Percentiles rank a stretch among this genome's conserved stretches.
phyloP scores from a whole-genome alignment of 1,140 invertebrate species.

The Drosophila hydei region DNA sequence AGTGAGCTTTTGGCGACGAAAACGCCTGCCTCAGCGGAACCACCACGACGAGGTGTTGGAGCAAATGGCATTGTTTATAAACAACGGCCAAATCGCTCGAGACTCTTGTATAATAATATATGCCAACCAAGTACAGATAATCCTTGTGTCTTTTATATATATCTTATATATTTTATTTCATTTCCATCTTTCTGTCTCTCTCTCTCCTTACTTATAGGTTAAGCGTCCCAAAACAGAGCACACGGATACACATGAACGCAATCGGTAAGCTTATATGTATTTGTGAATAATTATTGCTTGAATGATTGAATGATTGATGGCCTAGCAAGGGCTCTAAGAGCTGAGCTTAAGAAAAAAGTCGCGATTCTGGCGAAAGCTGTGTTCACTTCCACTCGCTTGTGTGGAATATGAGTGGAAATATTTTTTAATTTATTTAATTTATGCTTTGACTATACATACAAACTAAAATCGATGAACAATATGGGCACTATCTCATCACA shows the following conservation, averaged over 20 bases:
- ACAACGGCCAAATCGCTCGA: conserved; percentile 37
- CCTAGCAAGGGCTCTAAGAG: not conserved
- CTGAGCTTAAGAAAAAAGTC: not conserved
- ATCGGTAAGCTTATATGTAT: conserved; percentile 56
- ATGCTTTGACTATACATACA: too few relatives aligned
- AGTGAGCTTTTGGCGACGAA: conserved; percentile 36
- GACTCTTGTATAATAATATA: conserved; percentile 49
- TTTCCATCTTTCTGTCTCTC: conserved; percentile 32
- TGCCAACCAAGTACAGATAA: not conserved
- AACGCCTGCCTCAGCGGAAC: conserved; percentile 52
- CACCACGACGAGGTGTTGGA: conserved; percentile 44
- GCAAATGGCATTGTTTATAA: conserved; percentile 64
- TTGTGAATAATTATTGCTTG: not conserved
- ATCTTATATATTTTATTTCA: conserved; percentile 12
- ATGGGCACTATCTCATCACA: too few relatives aligned
- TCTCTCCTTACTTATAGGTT: conserved; percentile 83
- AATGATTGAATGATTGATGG: conserved; percentile 1
- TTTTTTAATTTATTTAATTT: too few relatives aligned
- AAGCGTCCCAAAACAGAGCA: conserved; percentile 85
- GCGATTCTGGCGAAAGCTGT: too few relatives aligned
- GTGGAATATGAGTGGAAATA: too few relatives aligned
- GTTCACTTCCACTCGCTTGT: too few relatives aligned
- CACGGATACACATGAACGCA: conserved; percentile 84
- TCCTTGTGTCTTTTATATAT: not conserved
- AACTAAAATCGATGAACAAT: too few relatives aligned